phyloP scores from a whole-genome alignment of 2,888 invertebrate species.

The Synergus umbraculus region DNA sequence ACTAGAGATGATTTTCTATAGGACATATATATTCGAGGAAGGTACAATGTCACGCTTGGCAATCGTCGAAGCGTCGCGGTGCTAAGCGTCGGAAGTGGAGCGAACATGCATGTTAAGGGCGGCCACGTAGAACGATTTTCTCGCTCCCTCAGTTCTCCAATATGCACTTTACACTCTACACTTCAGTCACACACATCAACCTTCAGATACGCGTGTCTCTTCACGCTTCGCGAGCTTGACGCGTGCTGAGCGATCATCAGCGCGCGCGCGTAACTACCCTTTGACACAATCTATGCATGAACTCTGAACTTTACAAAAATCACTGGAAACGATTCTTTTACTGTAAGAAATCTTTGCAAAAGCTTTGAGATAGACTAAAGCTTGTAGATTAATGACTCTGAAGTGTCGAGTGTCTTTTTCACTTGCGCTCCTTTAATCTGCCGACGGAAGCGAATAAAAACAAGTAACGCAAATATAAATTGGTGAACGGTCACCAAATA shows the following conservation, averaged over 20 bases:
- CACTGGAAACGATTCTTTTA: not conserved
- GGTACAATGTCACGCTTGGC: constrained; percentile 61
- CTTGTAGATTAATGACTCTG: not conserved
- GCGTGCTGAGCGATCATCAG: constrained; percentile 57
- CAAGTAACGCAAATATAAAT: constrained; percentile 2
- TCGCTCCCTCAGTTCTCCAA: constrained; percentile 41
- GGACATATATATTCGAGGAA: constrained; percentile 56
- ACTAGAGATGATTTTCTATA: not conserved
- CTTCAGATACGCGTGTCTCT: constrained; percentile 65
- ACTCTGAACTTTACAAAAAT: not conserved
- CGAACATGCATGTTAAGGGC: constrained; percentile 63
- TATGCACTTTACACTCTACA: constrained; percentile 37
- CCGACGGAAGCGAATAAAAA: constrained; percentile 22
- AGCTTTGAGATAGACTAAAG: not conserved
- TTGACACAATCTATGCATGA: constrained; percentile 50
- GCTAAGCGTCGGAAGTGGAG: constrained; percentile 77
- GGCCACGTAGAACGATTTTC: constrained; percentile 50
- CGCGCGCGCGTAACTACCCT: constrained; percentile 59
- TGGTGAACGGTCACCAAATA: not conserved
- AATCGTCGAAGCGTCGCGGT: constrained; percentile 73
- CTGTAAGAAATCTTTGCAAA: too few species aligned
- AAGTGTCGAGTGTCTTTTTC: not conserved
- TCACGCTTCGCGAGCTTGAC: constrained; percentile 69
- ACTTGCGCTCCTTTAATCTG: not conserved
- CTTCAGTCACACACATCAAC: constrained; percentile 42